Evolutionary conservation across 2,888 invertebrate genomes (phyloP).

Genomic region (Tortrix viridana): DNA sequence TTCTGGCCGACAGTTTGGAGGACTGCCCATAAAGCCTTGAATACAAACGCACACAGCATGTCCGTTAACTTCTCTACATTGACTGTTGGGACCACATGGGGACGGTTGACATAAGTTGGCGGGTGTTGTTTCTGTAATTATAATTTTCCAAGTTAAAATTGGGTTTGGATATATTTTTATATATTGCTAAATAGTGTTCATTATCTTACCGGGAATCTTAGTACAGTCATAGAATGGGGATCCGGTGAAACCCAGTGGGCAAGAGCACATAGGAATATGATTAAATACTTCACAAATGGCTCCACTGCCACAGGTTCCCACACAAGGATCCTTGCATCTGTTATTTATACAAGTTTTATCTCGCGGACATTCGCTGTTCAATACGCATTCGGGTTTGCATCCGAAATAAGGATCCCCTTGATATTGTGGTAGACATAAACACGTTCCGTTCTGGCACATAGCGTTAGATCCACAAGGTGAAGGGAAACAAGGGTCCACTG

Average conservation of each 20-base stretch:
- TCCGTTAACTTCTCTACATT: conserved; percentile 87
- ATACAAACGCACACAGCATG: conserved; percentile 90
- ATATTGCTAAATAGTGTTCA: neutral
- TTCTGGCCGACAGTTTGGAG: conserved; percentile 91
- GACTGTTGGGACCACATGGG: conserved; percentile 89
- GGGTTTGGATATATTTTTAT: neutral
- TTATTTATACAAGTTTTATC: conserved; percentile 89
- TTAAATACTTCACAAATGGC: conserved; percentile 86
- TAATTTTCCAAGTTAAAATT: conserved; percentile 6
- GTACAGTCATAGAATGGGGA: conserved; percentile 86
- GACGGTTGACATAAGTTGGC: conserved; percentile 71
- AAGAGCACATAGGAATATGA: conserved; percentile 88
- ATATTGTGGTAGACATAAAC: conserved; percentile 88
- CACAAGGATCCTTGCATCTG: conserved; percentile 90
- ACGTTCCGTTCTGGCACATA: conserved; percentile 86
- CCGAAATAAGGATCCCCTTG: conserved; percentile 89
- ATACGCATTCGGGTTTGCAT: conserved; percentile 91
- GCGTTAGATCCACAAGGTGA: conserved; percentile 89
- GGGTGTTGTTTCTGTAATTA: conserved; percentile 57
- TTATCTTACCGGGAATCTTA: conserved; percentile 60
- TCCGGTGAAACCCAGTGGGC: conserved; percentile 86
- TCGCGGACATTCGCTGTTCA: conserved; percentile 88
- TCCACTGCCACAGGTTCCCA: conserved; percentile 86
- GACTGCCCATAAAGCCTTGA: conserved; percentile 86
- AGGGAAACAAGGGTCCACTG: conserved; percentile 85